Evolutionary conservation across 2,888 invertebrate species (phyloP), one percentile per base, ranked within the genome.

Genomic region (Leptopilina syphax): DNA sequence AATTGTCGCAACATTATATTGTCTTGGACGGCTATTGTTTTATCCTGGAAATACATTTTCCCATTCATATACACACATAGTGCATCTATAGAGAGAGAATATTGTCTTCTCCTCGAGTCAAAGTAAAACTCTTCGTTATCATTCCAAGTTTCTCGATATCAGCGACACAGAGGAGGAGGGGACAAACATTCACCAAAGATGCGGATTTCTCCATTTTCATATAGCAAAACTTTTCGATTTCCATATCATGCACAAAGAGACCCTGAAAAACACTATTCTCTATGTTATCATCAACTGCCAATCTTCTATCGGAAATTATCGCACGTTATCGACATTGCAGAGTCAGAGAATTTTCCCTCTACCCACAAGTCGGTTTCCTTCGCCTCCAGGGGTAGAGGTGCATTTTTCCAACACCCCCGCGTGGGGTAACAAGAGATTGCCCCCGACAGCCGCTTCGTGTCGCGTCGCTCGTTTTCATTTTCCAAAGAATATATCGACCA

Each of bases 381-480:
- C 34, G n/a, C 57, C 18, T 18, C 54, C 70, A 70, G 24, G 27
- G 70, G 27, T 34, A 54, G 54, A 6, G 27, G 41, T 18, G 41
- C 6, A 41, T 44, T 63, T 63, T 63, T 63, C 12, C 24, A 63
- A 77, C 54, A 77, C 54, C 77, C 57, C 63, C n/a, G 54, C 70
- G 34, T 34, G 78, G 70, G 47, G n/a, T 18, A 67, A 41, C 79
- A 60, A 63, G 7, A 7, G 8, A 60, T 9, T 63, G 18, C 70
- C 82, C 81, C 84, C 78, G 9, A 65, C 82, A 80, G 70, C 85
- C 87, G 85, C 70, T 27, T 73, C 54, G 70, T 85, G 80, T 80
- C 85, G 89, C 77, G 87, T 88, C 89, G 89, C 89, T 85, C 79
- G 84, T 34, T 78, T 86, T 89, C 89, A 87, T 34, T 82, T 79